Evolutionary conservation across 2,797 vertebrate genomes (phyloP), one percentile per base, ranked within the genome.

Genomic region (Pagetopsis macropterus): DNA sequence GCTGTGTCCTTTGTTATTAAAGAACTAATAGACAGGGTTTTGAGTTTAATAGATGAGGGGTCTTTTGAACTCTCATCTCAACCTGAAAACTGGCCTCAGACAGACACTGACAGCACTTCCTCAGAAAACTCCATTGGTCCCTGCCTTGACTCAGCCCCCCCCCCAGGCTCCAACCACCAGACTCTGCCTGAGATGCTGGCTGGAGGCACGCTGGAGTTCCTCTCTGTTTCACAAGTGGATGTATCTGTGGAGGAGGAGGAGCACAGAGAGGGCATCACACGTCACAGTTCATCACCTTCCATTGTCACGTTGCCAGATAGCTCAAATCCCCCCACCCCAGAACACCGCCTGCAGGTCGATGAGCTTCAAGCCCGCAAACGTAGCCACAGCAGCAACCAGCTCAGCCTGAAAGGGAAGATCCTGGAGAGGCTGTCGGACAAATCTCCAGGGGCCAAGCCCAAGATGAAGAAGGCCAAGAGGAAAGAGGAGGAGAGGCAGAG

Each of bases 351-450:
- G 72, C 84, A 63, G 46, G 93, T 94, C 9, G 67, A 90, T 9
- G 96, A 97, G 81, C 88, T 89, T 3, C 96, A 94, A 76, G 93
- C 95, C 56, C 94, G 97, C 55, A 97, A 98, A 82, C 94, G 95
- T 73, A 99, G 97, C 91, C 97, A 98, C 70, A 97, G 97, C 86
- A 98, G 97, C 87, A 98, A 96, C 69, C 98, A 99, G 84, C 97
- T 99, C 78, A 98, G 94, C 86, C 96, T 98, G 61, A 98, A 96
- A 91, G 97, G 97, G 63, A 99, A 97, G 85, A 93, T 95, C 27
- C 92, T 97, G 89, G 97, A 98, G 89, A 96, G 94, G 76, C 88
- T 95, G 21, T 88, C 94, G 0, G 97, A 98, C 89, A 98, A 97
- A 87, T 96, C 98, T 76, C 96, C 97, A 0, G 98, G 97, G 19